phyloP scores from a whole-genome alignment of 2,797 vertebrate genomes.

The Meda fulgida region DNA sequence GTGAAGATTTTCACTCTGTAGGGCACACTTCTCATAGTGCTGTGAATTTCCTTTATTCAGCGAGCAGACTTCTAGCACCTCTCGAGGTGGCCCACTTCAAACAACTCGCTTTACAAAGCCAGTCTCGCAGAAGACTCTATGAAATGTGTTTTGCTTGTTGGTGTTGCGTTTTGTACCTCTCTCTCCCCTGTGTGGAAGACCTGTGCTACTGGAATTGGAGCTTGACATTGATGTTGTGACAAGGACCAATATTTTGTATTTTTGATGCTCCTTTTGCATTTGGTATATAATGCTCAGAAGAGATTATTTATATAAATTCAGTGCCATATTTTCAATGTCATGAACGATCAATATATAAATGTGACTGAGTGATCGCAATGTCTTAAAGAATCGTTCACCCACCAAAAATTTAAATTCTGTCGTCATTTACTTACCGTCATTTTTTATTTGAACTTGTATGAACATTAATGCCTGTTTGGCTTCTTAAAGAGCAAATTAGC shows the following conservation, averaged over 20 bases:
- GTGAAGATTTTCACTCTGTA: slow-evolving; percentile 7
- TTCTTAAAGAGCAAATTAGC: not conserved
- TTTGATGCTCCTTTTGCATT: not conserved
- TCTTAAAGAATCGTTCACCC: not conserved
- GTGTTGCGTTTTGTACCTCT: slow-evolving; percentile 41
- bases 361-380: not conserved
- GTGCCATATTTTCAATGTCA: not conserved
- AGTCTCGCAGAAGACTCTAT: slow-evolving; percentile 23
- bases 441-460: not conserved
- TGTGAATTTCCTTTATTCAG: slow-evolving; percentile 60
- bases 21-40: slow-evolving; percentile 54
- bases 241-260: not conserved
- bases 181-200: not conserved
- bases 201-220: slow-evolving; percentile 23
- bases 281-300: not conserved
- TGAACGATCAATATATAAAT: not conserved
- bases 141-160: slow-evolving; percentile 39
- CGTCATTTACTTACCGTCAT: not conserved
- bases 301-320: not conserved
- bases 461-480: not conserved
- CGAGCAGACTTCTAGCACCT: slow-evolving; percentile 50
- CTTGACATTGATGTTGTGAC: not conserved
- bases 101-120: slow-evolving; percentile 44
- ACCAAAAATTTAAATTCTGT: too few relatives aligned
- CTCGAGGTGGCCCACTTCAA: slow-evolving; percentile 50